Base-by-base conservation (phyloP, 2,797 vertebrate genomes). In the Acrossocheilus fasciatus region DNA sequence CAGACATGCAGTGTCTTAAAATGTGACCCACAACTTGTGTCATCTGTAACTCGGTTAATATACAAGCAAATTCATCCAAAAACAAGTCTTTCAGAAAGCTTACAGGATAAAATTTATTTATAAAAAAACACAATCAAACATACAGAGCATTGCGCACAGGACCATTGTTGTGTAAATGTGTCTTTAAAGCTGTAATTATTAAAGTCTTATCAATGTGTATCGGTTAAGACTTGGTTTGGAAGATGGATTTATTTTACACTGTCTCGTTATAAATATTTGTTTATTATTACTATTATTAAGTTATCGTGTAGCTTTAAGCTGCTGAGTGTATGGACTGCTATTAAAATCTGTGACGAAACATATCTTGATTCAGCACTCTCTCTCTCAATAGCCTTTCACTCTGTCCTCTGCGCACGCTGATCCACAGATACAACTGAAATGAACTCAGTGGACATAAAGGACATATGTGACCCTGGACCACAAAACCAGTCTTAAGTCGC, bases 1-100 rank as follows among this genome's bases (percentile, higher is more conserved):
- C 68, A 72, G 34, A 72, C 81, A 83, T 76, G 62, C 74, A 76
- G 30, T 66, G 10, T 20, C 78, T 52, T 69, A 52, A 68, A 84
- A 76, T 70, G 68, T 57, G 74, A 70, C 80, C 74, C 86, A 70
- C 82, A 75, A 90, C 70, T 78, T 64, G 54, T 72, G 15, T 70
- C 47, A 45, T 20, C 30, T 80, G 43, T 30, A 64, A 72, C 34
- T 52, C 26, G 1, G 2, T 36, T 52, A 52, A 34, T 15, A 75
- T 11, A 34, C 4, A 75, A 52, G 73, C 74, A 90, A 57, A 83
- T 57, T 70, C 36, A 3, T 26, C 41, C 4, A 15, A 76, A 76
- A 74, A 14, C 15, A 2, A 50, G 43, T 74, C 73, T 34, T 36
- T 34, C 45, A 52, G 18, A 52, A 75, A 75, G 17, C 4, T 3